Evolutionary conservation across 2,888 invertebrate species (phyloP), one percentile per base, ranked within the genome.

Genomic region (Aphodius granarius): DNA sequence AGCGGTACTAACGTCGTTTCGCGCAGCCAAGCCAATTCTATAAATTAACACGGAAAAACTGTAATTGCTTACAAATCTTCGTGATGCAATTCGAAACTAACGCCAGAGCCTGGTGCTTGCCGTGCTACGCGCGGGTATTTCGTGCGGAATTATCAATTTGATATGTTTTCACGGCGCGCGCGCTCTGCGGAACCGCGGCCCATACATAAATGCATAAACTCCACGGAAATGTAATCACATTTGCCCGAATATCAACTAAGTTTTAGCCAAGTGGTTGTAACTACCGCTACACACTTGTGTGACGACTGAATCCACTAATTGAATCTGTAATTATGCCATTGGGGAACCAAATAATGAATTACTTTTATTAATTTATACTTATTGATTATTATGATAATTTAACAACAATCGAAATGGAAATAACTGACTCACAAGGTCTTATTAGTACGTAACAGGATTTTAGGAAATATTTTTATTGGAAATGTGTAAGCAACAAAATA

Each of bases 1-100:
- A 43, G 43, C 43, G 43, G 43, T 43, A 43, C 43, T 43, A 43
- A 43, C 43, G 43, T 43, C 43, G 17, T 20, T 20, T 17, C 19
- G 72, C 17, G 20, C 43, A 43, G 19, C 63, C 21, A 72, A 72
- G 43, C 20, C 64, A 63, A 72, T 62, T 63, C 18, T 72, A 72
- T 72, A 63, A 72, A 72, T 68, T 68, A 22, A 68, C 18, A 66
- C 18, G 66, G 20, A 66, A 20, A n/a, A 66, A 66, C 17, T 13
- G 66, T 20, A 66, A 66, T 43, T 43, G 43, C 43, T 43, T 43
- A 43, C 43, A 43, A 43, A 43, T 43, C 43, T 43, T 43, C 43
- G 43, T 43, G 43, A 43, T 43, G 43, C 43, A 43, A 43, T 43
- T 43, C 43, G 9, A 43, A 43, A 43, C 43, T 43, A 43, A 43